Base-by-base conservation (phyloP, 1,140 invertebrate species). In the Drosophila nebulosa region DNA sequence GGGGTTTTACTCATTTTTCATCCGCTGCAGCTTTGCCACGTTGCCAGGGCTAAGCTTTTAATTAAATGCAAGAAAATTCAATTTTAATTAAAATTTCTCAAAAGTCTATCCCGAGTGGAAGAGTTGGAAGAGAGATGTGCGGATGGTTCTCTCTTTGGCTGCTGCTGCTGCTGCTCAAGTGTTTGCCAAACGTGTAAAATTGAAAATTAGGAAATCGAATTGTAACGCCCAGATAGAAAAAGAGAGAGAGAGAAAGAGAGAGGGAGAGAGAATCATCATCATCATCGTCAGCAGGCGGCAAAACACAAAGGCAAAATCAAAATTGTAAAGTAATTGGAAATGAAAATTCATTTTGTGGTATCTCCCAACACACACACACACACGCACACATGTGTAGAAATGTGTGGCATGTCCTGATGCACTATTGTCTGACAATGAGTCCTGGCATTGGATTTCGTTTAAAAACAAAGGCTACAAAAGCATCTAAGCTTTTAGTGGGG, bases 31-130 rank as follows among this genome's bases (percentile, higher is more conserved):
- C 51, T 35, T 32, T 50, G 61, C 16, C 39, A 46, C 16, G 16
- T 46, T 46, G 39, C 61, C 68, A 73, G 52, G 22, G 77, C 81
- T 86, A 86, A 86, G 81, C 81, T 86, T 86, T 86, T 86, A 86
- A 86, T 86, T 86, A 86, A 86, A 86, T 86, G 81, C 81, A 86
- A 88, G 81, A 84, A 86, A 86, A 86, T 86, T 81, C 81, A 86
- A 86, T 86, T 86, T 86, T 86, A 86, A 86, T 86, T 86, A 86
- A 86, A 86, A 86, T 86, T 86, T 86, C 78, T 88, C 58, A 81
- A 86, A 86, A 81, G 67, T 71, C 74, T 81, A n/a, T n/a, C n/a
- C n/a, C n/a, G n/a, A n/a, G n/a, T n/a, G n/a, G n/a, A n/a, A n/a
- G 77, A 72, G 74, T 57, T n/a, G n/a, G n/a, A n/a, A n/a, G 55